A percentile compares a stretch with the other conserved stretches of the same genome.
phyloP scores from a whole-genome alignment of 2,797 vertebrate species.

The Scolopax bukidnonensis region DNA sequence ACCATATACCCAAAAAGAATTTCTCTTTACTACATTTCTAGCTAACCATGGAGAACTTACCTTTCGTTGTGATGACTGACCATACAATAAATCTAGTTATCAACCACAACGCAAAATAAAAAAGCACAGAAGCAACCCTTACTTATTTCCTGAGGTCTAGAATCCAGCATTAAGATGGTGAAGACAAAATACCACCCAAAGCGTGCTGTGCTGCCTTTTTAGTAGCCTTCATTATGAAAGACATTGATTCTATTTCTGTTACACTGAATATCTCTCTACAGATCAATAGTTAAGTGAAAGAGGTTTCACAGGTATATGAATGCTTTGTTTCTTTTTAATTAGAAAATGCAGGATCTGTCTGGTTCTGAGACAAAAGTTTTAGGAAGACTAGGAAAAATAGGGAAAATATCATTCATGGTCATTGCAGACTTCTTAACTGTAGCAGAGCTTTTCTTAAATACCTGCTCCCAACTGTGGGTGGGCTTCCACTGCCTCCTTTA shows the following conservation, averaged over 20 bases:
- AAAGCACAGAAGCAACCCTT: background rate
- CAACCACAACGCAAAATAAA: background rate
- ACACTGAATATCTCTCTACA: background rate
- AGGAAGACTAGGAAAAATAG: background rate
- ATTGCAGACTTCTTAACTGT: background rate
- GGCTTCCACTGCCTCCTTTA: background rate
- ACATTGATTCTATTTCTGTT: background rate
- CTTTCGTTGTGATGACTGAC: background rate
- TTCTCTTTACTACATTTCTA: background rate
- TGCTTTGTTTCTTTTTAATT: background rate
- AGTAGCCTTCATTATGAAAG: background rate
- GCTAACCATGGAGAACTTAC: background rate
- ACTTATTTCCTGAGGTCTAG: background rate
- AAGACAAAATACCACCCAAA: background rate
- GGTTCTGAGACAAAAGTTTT: background rate
- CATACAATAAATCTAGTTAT: background rate
- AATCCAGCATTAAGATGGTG: background rate
- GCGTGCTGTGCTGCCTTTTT: background rate
- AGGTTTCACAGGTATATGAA: background rate
- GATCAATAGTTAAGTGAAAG: background rate
- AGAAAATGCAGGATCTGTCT: background rate
- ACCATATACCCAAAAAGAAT: background rate
- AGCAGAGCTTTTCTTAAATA: background rate
- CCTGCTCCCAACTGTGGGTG: background rate
- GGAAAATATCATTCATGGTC: background rate